phyloP scores from a whole-genome alignment of 1,140 invertebrate genomes.

The Drosophila trapezifrons region DNA sequence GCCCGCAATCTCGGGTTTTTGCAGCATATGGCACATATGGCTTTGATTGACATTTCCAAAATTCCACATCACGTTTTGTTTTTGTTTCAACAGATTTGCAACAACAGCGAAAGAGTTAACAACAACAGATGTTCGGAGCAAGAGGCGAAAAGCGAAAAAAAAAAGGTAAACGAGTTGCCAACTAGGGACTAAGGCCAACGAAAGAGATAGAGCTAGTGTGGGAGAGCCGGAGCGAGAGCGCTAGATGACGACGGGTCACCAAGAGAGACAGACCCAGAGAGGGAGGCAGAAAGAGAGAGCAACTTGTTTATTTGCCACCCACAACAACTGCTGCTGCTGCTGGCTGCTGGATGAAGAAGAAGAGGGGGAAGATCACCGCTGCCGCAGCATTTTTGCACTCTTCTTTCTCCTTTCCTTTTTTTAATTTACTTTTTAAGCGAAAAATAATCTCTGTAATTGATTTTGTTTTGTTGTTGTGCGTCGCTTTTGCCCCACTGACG shows the following conservation, averaged over 20 bases:
- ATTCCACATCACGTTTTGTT: constrained; percentile 52
- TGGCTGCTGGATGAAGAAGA: constrained; percentile 24
- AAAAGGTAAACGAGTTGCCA: constrained; percentile 80
- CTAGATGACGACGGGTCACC: constrained; percentile 11
- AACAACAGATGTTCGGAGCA: constrained; percentile 70
- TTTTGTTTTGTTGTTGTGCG: constrained; percentile 30
- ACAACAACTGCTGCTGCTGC: constrained; percentile 38
- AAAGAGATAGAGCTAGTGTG: constrained; percentile 17
- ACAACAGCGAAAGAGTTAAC: constrained; percentile 60
- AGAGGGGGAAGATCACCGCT: constrained; percentile 27
- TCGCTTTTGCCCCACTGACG: constrained; percentile 28
- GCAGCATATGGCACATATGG: constrained; percentile 71
- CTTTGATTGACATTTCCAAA: constrained; percentile 44
- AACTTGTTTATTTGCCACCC: constrained; percentile 60
- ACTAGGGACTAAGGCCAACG: constrained; percentile 53
- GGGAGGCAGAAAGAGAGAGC: constrained; percentile 22
- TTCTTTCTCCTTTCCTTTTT: constrained; percentile 14
- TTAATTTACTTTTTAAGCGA: constrained; percentile 30
- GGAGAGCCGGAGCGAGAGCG: constrained; percentile 31
- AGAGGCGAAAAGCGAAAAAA: constrained; percentile 42
- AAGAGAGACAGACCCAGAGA: constrained; percentile 5
- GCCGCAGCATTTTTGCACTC: constrained; percentile 50
- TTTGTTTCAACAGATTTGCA: constrained; percentile 60
- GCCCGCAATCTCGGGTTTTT: constrained; percentile 54
- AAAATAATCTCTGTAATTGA: constrained; percentile 39